Percentiles rank a stretch among this genome's conserved stretches.
Conservation (phyloP, 2,797 vertebrate genomes). For the Acipenser oxyrinchus region DNA sequence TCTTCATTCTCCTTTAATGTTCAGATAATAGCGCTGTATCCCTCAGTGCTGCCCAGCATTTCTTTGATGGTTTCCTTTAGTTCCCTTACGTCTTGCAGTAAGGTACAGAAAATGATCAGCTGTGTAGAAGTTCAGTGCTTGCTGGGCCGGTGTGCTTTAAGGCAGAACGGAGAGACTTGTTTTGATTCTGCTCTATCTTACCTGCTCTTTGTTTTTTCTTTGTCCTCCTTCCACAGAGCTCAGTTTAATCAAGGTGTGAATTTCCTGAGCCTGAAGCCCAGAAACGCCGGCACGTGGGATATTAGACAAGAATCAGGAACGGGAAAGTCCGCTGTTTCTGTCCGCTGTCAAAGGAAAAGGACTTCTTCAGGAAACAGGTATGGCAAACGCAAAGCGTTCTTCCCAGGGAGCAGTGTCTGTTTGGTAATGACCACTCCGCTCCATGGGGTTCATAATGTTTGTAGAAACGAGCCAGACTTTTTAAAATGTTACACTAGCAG, state of each 20-base stretch:
- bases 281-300: conserved; percentile 78
- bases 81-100: too few relatives aligned
- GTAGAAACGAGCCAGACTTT: neutral
- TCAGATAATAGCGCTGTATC: too few relatives aligned
- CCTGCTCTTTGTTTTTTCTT: conserved; percentile 5
- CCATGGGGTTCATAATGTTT: too few relatives aligned
- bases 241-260: conserved; percentile 79
- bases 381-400: conserved; percentile 18
- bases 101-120: too few relatives aligned
- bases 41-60: too few relatives aligned
- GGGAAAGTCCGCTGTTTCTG: conserved; percentile 58
- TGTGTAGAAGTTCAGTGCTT: too few relatives aligned
- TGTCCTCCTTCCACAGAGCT: conserved; percentile 56
- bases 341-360: conserved; percentile 74
- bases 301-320: conserved; percentile 85
- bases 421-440: too few relatives aligned
- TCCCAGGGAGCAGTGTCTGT: too few relatives aligned
- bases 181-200: neutral
- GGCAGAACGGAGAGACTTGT: too few relatives aligned
- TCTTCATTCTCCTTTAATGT: conserved; percentile 21
- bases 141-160: too few relatives aligned
- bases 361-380: conserved; percentile 65
- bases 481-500: conserved; percentile 5
- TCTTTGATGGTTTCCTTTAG: too few relatives aligned
- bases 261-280: conserved; percentile 74